These are phyloP conservation scores for Phaethornis superciliosus DNA, from an alignment of 2,113 vertebrate genomes.

Conservation along the genomic window DNA sequence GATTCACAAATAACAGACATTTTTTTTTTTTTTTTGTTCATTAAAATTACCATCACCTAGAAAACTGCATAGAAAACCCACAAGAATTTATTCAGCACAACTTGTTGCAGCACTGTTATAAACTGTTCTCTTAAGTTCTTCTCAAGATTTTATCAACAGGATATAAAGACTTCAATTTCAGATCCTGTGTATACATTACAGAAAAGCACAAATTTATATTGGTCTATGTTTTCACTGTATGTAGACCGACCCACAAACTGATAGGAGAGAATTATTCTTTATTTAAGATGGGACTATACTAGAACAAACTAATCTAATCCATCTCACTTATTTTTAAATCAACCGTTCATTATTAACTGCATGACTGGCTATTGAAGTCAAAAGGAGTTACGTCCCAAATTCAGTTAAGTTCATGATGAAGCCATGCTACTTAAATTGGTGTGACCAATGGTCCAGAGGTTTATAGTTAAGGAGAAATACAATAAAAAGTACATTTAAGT, in stretches of 20 bases:
- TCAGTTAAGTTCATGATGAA: neutral
- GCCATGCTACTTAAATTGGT: rapidly evolving
- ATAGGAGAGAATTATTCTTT: neutral
- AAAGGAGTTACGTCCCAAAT: neutral
- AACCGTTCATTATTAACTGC: neutral
- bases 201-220: neutral
- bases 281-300: neutral
- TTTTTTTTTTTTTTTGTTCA: rapidly evolving
- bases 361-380: neutral
- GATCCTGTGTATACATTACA: neutral
- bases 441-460: neutral
- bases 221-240: rapidly evolving
- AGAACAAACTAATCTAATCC: neutral
- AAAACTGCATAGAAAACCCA: neutral
- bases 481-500: neutral
- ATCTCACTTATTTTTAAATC: neutral
- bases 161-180: neutral
- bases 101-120: neutral
- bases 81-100: neutral
- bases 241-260: neutral
- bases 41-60: neutral
- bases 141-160: neutral
- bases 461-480: neutral
- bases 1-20: neutral
- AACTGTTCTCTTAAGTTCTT: neutral